Conservation (phyloP, 2,113 vertebrate genomes). For the Python bivittatus region DNA sequence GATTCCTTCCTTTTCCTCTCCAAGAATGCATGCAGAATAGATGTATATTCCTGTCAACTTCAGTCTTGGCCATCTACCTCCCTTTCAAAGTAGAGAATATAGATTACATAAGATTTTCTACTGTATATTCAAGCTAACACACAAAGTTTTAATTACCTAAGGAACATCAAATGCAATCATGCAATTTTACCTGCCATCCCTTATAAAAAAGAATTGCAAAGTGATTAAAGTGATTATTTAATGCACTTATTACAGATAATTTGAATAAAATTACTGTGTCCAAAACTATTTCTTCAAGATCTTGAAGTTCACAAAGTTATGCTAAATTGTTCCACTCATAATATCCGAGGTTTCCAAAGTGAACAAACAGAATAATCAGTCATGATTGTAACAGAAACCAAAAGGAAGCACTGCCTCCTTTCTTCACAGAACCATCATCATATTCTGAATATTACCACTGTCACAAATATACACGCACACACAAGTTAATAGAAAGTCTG, state of each 20-base stretch:
- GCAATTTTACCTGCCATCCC: constrained; percentile 22
- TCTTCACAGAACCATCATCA: not conserved
- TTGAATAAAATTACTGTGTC: not conserved
- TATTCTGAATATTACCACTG: constrained; percentile 5
- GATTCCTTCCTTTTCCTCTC: not conserved
- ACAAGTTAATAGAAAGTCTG: constrained; percentile 69
- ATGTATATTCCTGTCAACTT: not conserved
- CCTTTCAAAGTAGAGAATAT: not conserved
- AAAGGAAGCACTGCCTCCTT: constrained; percentile 11
- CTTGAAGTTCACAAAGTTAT: not conserved
- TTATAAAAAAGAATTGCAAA: constrained; percentile 19
- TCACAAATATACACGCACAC: constrained; percentile 4
- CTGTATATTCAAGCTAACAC: not conserved
- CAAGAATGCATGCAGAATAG: not conserved
- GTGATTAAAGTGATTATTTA: constrained; percentile 7
- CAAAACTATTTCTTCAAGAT: constrained; percentile 2
- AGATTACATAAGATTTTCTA: fast-evolving
- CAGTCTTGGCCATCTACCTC: not conserved
- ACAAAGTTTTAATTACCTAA: constrained; percentile 5
- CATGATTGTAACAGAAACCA: constrained; percentile 25
- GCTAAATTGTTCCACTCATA: not conserved
- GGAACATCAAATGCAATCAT: not conserved
- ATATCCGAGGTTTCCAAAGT: not conserved
- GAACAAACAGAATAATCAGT: constrained; percentile 9
- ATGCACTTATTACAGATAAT: not conserved